Evolutionary conservation across 2,888 invertebrate species (phyloP).

Genomic region (Morpho deidamia): DNA sequence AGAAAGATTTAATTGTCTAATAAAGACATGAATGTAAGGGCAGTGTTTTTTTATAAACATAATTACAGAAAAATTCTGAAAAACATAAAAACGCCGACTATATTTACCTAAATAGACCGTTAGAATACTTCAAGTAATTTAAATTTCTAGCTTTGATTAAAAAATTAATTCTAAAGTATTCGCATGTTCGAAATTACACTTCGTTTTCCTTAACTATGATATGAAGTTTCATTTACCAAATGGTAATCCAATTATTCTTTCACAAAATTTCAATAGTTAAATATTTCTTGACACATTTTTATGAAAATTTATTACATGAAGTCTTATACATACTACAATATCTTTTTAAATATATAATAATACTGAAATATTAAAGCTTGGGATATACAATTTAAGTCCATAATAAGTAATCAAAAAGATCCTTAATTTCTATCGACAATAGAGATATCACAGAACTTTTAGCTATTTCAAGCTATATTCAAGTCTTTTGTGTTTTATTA

Average conservation of each 20-base stretch:
- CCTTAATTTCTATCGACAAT: background rate
- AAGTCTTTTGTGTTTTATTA: background rate
- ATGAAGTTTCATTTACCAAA: slow-evolving; percentile 4
- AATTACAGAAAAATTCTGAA: no score
- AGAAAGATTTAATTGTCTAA: no score
- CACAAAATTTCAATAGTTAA: background rate
- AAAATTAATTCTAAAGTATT: background rate
- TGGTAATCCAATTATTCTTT: background rate
- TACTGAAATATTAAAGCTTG: slow-evolving; percentile 43
- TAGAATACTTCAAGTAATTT: slow-evolving; percentile 5
- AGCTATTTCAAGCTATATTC: background rate
- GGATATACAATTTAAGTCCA: slow-evolving; percentile 29
- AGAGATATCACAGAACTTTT: slow-evolving; percentile 3
- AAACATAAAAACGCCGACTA: no score
- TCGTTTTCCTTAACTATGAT: slow-evolving; percentile 3
- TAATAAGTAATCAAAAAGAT: slow-evolving; percentile 6
- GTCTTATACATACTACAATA: slow-evolving; percentile 8
- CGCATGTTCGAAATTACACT: background rate
- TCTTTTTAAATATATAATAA: slow-evolving; percentile 8
- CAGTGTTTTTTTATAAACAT: no score
- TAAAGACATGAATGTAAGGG: no score
- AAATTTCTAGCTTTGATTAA: background rate
- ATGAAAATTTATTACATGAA: slow-evolving; percentile 1
- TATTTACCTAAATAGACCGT: background rate
- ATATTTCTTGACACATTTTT: background rate